Evolutionary conservation across 1,140 invertebrate species (phyloP), one percentile per base, ranked within the genome.

Genomic region (Drosophila takahashii): DNA sequence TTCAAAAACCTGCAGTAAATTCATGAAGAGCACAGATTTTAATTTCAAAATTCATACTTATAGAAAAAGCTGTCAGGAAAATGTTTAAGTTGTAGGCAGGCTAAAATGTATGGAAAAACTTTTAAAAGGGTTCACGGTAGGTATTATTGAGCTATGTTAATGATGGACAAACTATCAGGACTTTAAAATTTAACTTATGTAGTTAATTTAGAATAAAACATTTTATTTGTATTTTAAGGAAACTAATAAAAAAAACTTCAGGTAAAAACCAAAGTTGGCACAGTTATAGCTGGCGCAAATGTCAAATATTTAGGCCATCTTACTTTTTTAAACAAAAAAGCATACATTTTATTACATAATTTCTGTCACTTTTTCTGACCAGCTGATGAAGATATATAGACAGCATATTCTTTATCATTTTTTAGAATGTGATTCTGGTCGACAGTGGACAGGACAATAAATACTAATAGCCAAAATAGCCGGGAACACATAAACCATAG

Each of bases 381-480:
- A 26, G 64, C 11, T 77, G 47, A 74, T 61, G 34, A 39, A 71
- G 60, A 45, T 41, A 52, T 44, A 61, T 59, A 32, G 41, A 4
- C 27, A 26, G 11, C 56, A 27, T 45, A 47, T 74, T 48, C 62
- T 81, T 64, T 66, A 74, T 77, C 59, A 70, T 86, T 85, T 74
- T 86, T 85, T 74, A 70, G 52, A 58, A 74, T 80, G 48, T 37
- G 54, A 58, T 41, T 52, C 66, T 37, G 45, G 32, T 41, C 29
- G 18, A 16, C 57, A 36, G 32, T 34, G 32, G 65, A 45, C 64
- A 70, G 42, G 51, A 58, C 70, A 56, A 81, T 72, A 86, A 87
- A 87, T 85, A 86, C 81, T 81, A 77, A 87, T 78, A 69, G 65
- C 77, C 42, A 77, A 74, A 86, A 75, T 57, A 52, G 51, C 51